Percentiles rank a stretch among this genome's conserved stretches.
These are phyloP conservation scores for Illadopsis cleaveri DNA, from an alignment of 2,113 vertebrate genomes.

Conservation along the genomic window DNA sequence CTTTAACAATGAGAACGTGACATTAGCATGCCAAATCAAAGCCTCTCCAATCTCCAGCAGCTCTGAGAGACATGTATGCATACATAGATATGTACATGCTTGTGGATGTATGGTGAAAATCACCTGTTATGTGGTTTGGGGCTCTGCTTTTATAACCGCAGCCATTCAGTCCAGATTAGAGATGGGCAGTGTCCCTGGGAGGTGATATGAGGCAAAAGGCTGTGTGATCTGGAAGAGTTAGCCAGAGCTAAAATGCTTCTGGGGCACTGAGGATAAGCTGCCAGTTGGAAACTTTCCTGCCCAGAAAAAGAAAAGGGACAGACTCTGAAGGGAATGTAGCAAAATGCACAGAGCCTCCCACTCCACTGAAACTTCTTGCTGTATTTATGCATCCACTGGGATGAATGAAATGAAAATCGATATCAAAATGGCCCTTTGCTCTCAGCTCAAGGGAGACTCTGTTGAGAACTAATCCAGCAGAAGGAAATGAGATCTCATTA, in stretches of 20 bases:
- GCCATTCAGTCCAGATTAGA: background rate
- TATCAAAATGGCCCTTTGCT: constrained; percentile 6
- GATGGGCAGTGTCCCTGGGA: background rate
- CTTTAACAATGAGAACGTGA: background rate
- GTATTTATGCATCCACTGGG: background rate
- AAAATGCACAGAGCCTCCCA: background rate
- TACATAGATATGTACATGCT: background rate
- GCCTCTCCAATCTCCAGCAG: fast-evolving
- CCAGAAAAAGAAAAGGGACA: background rate
- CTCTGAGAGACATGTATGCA: background rate
- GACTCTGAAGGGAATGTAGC: background rate
- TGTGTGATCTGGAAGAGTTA: background rate
- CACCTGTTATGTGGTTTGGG: background rate
- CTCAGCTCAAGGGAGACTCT: background rate
- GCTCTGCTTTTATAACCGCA: background rate
- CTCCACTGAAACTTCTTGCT: background rate
- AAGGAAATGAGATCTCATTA: constrained; percentile 32
- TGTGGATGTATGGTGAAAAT: background rate
- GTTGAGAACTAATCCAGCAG: background rate
- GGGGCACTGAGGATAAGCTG: background rate
- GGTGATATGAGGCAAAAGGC: background rate
- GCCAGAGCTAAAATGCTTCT: background rate
- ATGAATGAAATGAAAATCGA: constrained; percentile 22
- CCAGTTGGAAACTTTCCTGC: background rate
- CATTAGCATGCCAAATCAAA: background rate